These are phyloP conservation scores for Ephialtes manifestator DNA, from an alignment of 2,888 invertebrate species.

Conservation along the genomic window DNA sequence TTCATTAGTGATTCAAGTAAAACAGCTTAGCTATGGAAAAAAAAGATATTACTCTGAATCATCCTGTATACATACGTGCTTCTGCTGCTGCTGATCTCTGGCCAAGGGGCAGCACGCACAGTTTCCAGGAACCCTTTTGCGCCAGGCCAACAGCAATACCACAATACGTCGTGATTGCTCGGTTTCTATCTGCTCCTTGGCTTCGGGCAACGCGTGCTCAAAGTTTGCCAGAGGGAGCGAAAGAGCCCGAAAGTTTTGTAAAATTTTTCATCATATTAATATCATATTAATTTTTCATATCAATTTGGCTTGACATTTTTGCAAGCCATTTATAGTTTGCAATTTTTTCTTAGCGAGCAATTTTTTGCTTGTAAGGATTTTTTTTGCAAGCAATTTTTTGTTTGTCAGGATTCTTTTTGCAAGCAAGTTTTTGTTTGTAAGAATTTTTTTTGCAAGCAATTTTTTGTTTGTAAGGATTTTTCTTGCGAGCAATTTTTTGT, in stretches of 20 bases:
- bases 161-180: conserved; percentile 46
- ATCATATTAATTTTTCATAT: too few relatives aligned
- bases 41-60: neutral
- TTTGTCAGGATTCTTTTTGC: too few relatives aligned
- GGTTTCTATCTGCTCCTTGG: conserved; percentile 28
- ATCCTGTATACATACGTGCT: conserved; percentile 15
- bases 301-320: too few relatives aligned
- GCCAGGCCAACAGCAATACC: conserved; percentile 1
- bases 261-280: too few relatives aligned
- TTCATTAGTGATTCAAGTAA: neutral
- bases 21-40: neutral
- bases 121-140: conserved; percentile 49
- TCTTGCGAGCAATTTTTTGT: too few relatives aligned
- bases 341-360: too few relatives aligned
- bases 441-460: too few relatives aligned
- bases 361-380: too few relatives aligned
- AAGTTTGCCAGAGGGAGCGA: neutral
- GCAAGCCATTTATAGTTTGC: too few relatives aligned
- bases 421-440: too few relatives aligned
- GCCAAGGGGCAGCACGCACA: conserved; percentile 35
- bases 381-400: too few relatives aligned
- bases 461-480: too few relatives aligned
- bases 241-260: neutral
- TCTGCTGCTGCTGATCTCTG: conserved; percentile 15
- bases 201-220: conserved; percentile 21